These are phyloP conservation scores for Coregonus sp. DNA, from an alignment of 2,797 vertebrate genomes.

Conservation along the genomic window DNA sequence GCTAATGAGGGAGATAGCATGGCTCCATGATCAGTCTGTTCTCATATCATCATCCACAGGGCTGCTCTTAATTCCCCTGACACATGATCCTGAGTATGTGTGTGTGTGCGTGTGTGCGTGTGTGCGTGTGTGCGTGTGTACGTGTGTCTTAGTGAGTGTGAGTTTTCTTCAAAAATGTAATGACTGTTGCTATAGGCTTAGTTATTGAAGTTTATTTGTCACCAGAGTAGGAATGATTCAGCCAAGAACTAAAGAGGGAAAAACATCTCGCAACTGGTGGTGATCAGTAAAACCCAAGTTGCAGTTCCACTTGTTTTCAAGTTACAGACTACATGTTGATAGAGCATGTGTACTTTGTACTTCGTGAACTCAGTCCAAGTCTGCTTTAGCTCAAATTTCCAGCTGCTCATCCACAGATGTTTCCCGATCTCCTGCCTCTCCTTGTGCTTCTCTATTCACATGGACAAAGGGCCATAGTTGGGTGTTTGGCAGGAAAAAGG, in stretches of 20 bases:
- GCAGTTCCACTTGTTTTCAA: background rate
- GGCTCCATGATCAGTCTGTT: slow-evolving; percentile 34
- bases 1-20: slow-evolving; percentile 57
- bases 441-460: slow-evolving; percentile 26
- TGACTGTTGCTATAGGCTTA: slow-evolving; percentile 6
- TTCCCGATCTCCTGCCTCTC: background rate
- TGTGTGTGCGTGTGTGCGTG: background rate
- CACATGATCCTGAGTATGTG: slow-evolving; percentile 59
- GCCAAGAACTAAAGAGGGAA: background rate
- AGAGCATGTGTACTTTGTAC: background rate
- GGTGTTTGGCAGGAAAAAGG: slow-evolving; percentile 29
- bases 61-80: slow-evolving; percentile 34
- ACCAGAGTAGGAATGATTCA: background rate
- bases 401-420: background rate
- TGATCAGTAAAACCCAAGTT: background rate
- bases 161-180: background rate
- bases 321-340: background rate
- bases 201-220: background rate
- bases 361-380: background rate
- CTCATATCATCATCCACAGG: slow-evolving; percentile 53
- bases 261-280: background rate
- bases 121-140: slow-evolving; percentile 53
- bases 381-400: background rate
- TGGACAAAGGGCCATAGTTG: slow-evolving; percentile 26
- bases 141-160: background rate